Conservation (phyloP, 1,140 invertebrate genomes). For the Bombus turneri region DNA sequence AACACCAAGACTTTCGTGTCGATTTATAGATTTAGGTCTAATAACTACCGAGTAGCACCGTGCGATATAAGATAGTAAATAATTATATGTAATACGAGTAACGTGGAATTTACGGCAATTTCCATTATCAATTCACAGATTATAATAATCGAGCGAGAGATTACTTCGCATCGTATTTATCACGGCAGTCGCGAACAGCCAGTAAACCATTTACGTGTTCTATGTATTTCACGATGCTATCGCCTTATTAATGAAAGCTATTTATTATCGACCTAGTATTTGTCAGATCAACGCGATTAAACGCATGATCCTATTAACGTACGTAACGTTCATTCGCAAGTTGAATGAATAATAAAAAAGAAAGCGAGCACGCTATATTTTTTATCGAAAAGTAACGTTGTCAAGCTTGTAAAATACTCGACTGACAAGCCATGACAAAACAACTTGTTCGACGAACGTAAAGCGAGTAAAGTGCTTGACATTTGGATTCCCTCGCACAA, state of each 20-base stretch:
- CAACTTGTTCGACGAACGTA: not conserved
- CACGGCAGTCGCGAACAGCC: not conserved
- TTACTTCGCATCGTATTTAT: conserved; percentile 21
- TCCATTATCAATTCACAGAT: conserved; percentile 30
- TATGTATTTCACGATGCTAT: conserved; percentile 23
- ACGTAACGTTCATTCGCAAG: not conserved
- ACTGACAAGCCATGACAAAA: not conserved
- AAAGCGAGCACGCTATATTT: too few relatives aligned
- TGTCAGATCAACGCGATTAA: conserved; percentile 27
- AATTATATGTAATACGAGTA: not conserved
- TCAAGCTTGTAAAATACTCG: not conserved
- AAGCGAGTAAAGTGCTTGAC: not conserved
- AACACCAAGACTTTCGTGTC: not conserved
- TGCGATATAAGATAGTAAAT: not conserved
- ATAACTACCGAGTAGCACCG: not conserved
- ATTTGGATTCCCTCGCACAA: not conserved
- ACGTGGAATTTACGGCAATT: too few relatives aligned
- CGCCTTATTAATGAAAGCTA: conserved; percentile 42
- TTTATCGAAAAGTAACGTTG: not conserved
- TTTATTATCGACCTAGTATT: conserved; percentile 26
- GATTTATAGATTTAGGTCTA: not conserved
- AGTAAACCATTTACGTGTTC: not conserved
- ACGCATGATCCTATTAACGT: conserved; percentile 14
- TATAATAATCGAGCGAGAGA: conserved; percentile 26
- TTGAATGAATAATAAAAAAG: not conserved